Percentiles rank a stretch among this genome's conserved stretches.
Conservation (phyloP, 2,113 vertebrate species). For the Paradoxurus hermaphroditus region DNA sequence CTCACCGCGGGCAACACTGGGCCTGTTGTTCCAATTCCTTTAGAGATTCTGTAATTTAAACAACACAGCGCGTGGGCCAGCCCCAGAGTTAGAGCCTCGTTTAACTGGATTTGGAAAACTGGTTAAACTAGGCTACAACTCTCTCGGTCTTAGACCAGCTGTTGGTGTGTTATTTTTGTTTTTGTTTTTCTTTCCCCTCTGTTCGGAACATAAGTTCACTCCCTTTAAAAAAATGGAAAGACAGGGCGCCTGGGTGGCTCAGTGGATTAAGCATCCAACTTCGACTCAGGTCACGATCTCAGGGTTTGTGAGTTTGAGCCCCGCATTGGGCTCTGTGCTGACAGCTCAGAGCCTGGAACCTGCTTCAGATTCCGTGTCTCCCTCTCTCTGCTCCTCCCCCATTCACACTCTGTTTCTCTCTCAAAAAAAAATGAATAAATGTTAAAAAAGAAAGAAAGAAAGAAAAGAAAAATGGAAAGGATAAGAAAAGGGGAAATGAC, state of each 20-base stretch:
- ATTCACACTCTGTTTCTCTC: too few relatives aligned
- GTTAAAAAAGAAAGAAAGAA: too few relatives aligned
- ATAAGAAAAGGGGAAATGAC: background rate
- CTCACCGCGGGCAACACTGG: background rate
- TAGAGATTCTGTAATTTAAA: background rate
- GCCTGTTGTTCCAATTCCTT: background rate
- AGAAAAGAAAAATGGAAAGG: background rate
- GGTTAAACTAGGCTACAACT: constrained; percentile 18
- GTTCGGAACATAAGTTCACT: background rate
- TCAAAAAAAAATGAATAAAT: too few relatives aligned
- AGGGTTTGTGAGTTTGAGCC: too few relatives aligned
- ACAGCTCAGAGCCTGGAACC: too few relatives aligned
- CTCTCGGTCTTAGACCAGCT: background rate
- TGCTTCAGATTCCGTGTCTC: too few relatives aligned
- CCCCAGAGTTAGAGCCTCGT: constrained; percentile 4
- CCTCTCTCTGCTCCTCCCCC: too few relatives aligned
- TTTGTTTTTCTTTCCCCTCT: background rate
- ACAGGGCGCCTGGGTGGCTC: too few relatives aligned
- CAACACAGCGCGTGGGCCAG: constrained; percentile 32
- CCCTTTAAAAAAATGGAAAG: background rate
- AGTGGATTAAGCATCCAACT: too few relatives aligned
- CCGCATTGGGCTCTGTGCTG: too few relatives aligned
- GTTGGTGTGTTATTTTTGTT: background rate
- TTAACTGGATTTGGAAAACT: constrained; percentile 61
- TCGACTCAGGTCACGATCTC: too few relatives aligned